A percentile compares a stretch with the other conserved stretches of the same genome.
These are phyloP conservation scores for Micromesistius poutassou DNA, from an alignment of 2,797 vertebrate genomes.

Conservation along the genomic window DNA sequence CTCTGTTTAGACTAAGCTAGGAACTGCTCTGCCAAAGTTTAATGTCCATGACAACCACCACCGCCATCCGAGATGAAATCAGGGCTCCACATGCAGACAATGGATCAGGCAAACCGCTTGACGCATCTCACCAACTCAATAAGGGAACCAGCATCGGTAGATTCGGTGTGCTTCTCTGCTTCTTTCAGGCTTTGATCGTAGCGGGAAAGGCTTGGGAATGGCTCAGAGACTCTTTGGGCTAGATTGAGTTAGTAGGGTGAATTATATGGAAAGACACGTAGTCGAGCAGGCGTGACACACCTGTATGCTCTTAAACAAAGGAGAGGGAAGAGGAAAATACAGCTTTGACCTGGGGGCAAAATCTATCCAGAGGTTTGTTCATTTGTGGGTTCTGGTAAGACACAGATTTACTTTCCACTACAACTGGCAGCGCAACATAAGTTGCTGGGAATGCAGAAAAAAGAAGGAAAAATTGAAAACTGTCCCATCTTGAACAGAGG, in stretches of 20 bases:
- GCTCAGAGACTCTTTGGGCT: background rate
- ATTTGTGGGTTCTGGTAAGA: constrained; percentile 27
- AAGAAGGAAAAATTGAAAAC: background rate
- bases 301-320: background rate
- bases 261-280: background rate
- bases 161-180: background rate
- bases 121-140: constrained; percentile 39
- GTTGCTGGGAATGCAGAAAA: background rate
- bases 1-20: constrained; percentile 61
- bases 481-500: background rate
- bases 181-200: background rate
- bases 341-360: background rate
- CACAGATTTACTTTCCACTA: background rate
- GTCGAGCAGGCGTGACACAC: background rate
- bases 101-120: constrained; percentile 23
- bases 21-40: constrained; percentile 54
- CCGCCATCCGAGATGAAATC: constrained; percentile 61
- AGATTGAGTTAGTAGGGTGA: background rate
- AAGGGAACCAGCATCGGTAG: constrained; percentile 43
- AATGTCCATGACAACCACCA: constrained; percentile 43
- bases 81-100: constrained; percentile 38
- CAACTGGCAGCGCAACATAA: constrained; percentile 20
- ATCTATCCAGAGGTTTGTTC: constrained; percentile 12
- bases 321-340: background rate
- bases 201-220: background rate